Conservation (phyloP, 1,140 invertebrate species). For the Colletes latitarsis region DNA sequence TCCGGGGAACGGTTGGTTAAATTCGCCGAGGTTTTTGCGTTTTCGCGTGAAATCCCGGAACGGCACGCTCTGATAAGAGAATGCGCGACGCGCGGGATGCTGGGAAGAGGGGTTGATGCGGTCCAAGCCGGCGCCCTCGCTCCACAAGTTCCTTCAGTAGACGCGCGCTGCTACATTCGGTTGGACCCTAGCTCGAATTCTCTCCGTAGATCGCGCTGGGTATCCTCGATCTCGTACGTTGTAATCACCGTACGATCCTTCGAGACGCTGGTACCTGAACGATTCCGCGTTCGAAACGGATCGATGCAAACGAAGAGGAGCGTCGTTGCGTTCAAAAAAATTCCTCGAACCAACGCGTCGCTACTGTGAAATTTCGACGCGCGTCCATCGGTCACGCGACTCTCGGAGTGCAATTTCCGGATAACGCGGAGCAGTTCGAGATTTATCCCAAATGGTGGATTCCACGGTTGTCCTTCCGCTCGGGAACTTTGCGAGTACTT, state of each 20-base stretch:
- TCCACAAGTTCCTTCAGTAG: conserved; percentile 71
- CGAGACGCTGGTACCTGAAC: neutral
- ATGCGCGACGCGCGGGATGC: conserved; percentile 66
- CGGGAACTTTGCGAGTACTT: neutral
- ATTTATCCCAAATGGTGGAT: neutral
- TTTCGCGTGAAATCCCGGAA: neutral
- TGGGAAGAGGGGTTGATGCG: conserved; percentile 61
- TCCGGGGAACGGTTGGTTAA: too few species aligned
- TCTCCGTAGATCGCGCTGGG: conserved; percentile 15
- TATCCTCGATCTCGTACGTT: neutral
- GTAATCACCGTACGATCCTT: neutral
- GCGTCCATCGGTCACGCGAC: neutral
- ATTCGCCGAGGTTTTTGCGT: neutral
- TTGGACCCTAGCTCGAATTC: conserved; percentile 59
- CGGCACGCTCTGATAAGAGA: conserved; percentile 54
- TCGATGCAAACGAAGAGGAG: too few species aligned
- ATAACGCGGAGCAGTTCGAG: neutral
- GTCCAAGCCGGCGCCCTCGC: conserved; percentile 69
- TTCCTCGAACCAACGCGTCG: too few species aligned
- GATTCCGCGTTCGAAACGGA: neutral
- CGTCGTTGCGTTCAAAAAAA: neutral
- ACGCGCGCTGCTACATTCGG: conserved; percentile 72
- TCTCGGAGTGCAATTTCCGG: neutral
- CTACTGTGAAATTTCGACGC: too few species aligned
- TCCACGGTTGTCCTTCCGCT: too few species aligned